Base-by-base conservation (phyloP, 2,888 invertebrate species). In the Listrodromus nycthemerus region DNA sequence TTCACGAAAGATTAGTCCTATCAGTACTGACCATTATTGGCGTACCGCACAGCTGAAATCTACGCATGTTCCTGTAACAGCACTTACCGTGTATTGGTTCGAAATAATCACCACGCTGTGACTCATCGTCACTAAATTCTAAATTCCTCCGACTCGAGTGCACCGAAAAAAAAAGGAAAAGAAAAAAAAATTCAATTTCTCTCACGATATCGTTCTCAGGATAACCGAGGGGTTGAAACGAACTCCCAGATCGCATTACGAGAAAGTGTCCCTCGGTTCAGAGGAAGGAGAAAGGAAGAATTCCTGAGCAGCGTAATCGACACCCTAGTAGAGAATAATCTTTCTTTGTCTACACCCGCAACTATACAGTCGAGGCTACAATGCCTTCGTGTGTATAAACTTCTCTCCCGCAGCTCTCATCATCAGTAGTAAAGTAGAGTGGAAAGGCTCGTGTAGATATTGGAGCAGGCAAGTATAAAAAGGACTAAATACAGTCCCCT, bases 401-500 rank as follows among this genome's bases (percentile, higher is more conserved):
- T 24, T 27, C 24, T 27, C 27, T 27, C 61, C 30, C 61, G 24
- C 66, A 48, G 63, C 67, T 65, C 76, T 45, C 75, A 66, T 77
- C 63, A 67, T 85, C 50, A 66, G 27, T 61, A 10, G 52, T 77
- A n/a, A 69, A 76, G 73, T 45, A 69, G 63, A 76, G 74, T 77
- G 76, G 52, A 37, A 55, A 41, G 71, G 65, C 16, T 73, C 71
- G 58, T 75, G 66, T 45, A 69, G 77, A 84, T 80, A 80, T 77
- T 80, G 69, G 69, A 74, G 77, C 63, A 74, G 10, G 73, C 48
- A 73, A 66, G 58, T 52, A 61, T 80, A 66, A 78, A 69, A 67
- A 83, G 66, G 81, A 77, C 82, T 87, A 88, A 90, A 88, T 86
- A 86, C 87, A 86, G 87, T 83, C 85, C 67, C 69, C 30, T n/a